phyloP scores from a whole-genome alignment of 2,797 vertebrate species.

The Nyctibius grandis region DNA sequence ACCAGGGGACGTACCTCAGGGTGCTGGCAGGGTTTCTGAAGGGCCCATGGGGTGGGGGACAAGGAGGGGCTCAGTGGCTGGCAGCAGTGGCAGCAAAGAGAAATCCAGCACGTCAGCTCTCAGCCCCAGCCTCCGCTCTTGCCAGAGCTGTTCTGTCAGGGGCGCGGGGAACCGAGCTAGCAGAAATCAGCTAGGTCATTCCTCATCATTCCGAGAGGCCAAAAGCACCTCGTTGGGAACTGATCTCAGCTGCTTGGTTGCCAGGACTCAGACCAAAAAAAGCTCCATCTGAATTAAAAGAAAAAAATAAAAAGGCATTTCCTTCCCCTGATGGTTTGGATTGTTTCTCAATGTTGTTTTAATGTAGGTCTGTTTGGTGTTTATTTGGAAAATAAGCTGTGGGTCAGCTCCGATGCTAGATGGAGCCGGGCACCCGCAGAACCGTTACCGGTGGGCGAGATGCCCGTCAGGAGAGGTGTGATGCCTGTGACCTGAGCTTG shows the following conservation, averaged over 20 bases:
- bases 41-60: not conserved
- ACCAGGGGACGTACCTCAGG: rapidly evolving
- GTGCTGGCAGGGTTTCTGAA: not conserved
- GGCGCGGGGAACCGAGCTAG: not conserved
- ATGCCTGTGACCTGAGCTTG: not conserved
- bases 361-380: constrained; percentile 3
- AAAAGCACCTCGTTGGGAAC: constrained; percentile 54
- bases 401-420: not conserved
- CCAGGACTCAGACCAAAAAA: constrained; percentile 41
- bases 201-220: not conserved
- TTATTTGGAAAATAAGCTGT: not conserved
- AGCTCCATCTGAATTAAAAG: not conserved
- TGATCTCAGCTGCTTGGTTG: constrained; percentile 53
- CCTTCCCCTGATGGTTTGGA: constrained; percentile 39
- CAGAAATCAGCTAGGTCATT: constrained; percentile 36
- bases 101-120: not conserved
- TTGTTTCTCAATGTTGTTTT: constrained; percentile 54
- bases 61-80: rapidly evolving
- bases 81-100: not conserved
- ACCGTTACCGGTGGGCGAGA: rapidly evolving
- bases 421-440: not conserved
- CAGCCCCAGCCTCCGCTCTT: not conserved
- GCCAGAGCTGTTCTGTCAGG: not conserved
- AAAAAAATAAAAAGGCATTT: not conserved
- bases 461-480: not conserved